Conservation (phyloP, 2,888 invertebrate species). For the Calameuta pallipes region DNA sequence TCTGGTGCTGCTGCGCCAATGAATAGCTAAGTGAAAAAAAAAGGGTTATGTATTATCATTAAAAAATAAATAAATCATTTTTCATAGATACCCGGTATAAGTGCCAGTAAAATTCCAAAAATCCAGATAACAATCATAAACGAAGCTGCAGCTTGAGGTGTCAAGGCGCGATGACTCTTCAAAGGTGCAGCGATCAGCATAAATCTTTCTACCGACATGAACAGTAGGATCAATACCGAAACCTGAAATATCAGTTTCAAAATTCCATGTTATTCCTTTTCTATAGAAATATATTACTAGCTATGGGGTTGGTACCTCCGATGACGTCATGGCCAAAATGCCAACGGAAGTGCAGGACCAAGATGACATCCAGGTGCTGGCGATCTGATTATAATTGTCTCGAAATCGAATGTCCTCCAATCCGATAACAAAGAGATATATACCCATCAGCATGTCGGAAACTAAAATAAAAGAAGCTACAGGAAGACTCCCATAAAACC, state of each 20-base stretch:
- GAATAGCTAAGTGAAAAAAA: slow-evolving; percentile 61
- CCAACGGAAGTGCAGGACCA: slow-evolving; percentile 75
- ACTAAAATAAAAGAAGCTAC: slow-evolving; percentile 59
- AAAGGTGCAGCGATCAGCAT: slow-evolving; percentile 73
- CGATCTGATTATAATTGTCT: slow-evolving; percentile 70
- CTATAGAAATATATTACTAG: background rate
- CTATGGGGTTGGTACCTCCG: slow-evolving; percentile 67
- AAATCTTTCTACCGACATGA: slow-evolving; percentile 78
- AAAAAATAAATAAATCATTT: background rate
- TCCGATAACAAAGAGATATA: slow-evolving; percentile 74
- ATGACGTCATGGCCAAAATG: slow-evolving; percentile 74
- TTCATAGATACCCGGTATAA: slow-evolving; percentile 70
- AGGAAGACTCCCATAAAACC: background rate
- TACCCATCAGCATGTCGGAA: slow-evolving; percentile 77
- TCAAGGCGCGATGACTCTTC: slow-evolving; percentile 69
- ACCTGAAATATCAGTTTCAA: slow-evolving; percentile 58
- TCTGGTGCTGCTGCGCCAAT: slow-evolving; percentile 71
- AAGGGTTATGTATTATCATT: background rate
- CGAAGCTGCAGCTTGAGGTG: slow-evolving; percentile 68
- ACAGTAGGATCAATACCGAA: slow-evolving; percentile 76
- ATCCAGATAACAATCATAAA: slow-evolving; percentile 72
- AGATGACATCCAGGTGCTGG: slow-evolving; percentile 75
- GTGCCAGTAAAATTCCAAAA: slow-evolving; percentile 71
- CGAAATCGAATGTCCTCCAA: slow-evolving; percentile 72
- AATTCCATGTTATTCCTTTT: background rate